Evolutionary conservation across 2,797 vertebrate species (phyloP).

Genomic region (Microcaecilia unicolor): DNA sequence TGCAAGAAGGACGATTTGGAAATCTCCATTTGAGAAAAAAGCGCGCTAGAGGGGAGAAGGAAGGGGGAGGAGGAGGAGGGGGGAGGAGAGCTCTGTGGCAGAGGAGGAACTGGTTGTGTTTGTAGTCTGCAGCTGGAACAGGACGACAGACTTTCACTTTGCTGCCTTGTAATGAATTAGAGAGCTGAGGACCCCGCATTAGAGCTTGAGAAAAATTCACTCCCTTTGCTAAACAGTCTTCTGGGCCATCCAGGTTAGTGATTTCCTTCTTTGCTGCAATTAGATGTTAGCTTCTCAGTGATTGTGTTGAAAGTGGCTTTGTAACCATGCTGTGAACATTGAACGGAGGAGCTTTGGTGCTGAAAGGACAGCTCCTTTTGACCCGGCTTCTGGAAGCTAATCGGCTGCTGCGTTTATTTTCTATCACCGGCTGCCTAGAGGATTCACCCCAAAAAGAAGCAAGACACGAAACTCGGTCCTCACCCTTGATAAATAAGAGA

Average conservation of each 20-base stretch:
- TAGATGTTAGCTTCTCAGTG: neutral
- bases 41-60: neutral
- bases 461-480: too few species aligned
- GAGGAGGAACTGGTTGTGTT: neutral
- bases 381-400: too few species aligned
- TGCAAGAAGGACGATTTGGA: neutral
- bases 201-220: neutral
- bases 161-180: neutral
- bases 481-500: too few species aligned
- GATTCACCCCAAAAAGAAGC: too few species aligned
- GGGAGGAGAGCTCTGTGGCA: neutral
- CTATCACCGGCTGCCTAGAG: too few species aligned
- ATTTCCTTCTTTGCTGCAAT: neutral
- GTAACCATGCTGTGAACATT: neutral
- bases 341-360: neutral
- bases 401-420: too few species aligned
- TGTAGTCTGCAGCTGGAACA: neutral
- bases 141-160: neutral
- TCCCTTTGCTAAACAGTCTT: neutral
- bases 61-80: neutral
- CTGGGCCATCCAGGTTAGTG: conserved; percentile 2
- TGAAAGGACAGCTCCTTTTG: conserved; percentile 3
- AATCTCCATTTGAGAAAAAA: neutral
- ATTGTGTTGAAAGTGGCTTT: neutral
- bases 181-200: neutral